Conservation (phyloP, 2,113 vertebrate genomes). For the Catharus fuscescens region DNA sequence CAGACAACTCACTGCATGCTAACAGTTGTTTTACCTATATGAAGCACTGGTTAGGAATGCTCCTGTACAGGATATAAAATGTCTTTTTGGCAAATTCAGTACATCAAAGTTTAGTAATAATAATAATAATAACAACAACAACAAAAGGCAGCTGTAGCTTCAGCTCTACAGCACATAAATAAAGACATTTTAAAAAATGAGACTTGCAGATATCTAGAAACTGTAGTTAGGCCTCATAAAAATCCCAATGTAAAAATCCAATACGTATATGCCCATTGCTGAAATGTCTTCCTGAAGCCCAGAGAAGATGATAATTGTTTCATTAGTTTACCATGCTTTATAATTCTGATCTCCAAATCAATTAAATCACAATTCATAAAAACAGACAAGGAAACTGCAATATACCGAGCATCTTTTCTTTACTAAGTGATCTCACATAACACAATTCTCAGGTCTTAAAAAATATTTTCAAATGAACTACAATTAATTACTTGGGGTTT, state of each 20-base stretch:
- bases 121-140: neutral
- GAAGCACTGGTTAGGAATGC: neutral
- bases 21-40: neutral
- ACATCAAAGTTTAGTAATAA: neutral
- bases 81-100: neutral
- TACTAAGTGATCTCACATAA: neutral
- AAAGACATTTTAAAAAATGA: neutral
- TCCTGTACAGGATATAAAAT: neutral
- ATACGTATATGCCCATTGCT: neutral
- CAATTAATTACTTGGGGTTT: neutral
- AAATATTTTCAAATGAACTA: neutral
- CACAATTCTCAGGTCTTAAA: neutral
- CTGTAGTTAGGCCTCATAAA: neutral
- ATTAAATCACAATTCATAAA: neutral
- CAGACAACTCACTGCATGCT: rapidly evolving
- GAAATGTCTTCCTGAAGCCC: neutral
- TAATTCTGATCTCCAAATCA: neutral
- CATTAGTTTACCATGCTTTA: neutral
- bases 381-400: neutral
- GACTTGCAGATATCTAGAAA: neutral
- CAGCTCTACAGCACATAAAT: neutral
- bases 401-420: neutral
- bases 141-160: neutral
- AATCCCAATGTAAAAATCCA: neutral
- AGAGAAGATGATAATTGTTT: neutral